Base-by-base conservation (phyloP, 2,888 invertebrate species). In the Philonicus albiceps region DNA sequence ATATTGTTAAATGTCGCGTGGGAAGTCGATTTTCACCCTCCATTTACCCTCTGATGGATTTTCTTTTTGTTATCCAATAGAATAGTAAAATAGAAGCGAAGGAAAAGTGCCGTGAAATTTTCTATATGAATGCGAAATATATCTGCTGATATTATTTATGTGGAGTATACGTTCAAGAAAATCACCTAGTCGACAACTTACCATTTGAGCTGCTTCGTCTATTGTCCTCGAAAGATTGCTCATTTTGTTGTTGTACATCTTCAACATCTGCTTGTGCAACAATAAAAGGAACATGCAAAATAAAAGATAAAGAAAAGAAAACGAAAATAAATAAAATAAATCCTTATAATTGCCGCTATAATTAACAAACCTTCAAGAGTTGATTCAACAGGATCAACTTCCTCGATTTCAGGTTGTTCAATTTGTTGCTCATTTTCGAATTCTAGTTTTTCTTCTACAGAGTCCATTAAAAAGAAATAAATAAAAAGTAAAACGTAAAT, bases 331-430 rank as follows among this genome's bases (percentile, higher is more conserved):
- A 87, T 86, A 86, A 87, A 87, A 74, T 16, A 31, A 31, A 74
- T 74, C 8, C 19, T 74, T 8, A 11, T 64, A 64, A 49, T 78
- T 78, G 19, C 22, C 76, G 27, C 11, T 22, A 22, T 64, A 64
- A 64, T 64, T 64, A 19, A 64, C 84, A 91, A 91, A 94, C 94
- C 94, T 90, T 93, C 93, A 89, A 93, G 92, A 87, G 89, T 89
- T 86, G 88, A 88, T 88, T 92, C 92, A 86, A 88, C 90, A 83
- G 89, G 91, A 88, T 93, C 92, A 31, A 89, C 89, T 13, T 88
- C 88, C 13, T 90, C 90, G 78, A 90, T 89, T 88, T 90, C 89
- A 27, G 89, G 87, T 87, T 90, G 90, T 87, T 90, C 90, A 88
- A 90, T 86, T 89, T 90, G 90, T 88, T 91, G 90, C 93, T 91